Evolutionary conservation across 2,797 vertebrate species (phyloP).

Genomic region (Xerus rutilus): DNA sequence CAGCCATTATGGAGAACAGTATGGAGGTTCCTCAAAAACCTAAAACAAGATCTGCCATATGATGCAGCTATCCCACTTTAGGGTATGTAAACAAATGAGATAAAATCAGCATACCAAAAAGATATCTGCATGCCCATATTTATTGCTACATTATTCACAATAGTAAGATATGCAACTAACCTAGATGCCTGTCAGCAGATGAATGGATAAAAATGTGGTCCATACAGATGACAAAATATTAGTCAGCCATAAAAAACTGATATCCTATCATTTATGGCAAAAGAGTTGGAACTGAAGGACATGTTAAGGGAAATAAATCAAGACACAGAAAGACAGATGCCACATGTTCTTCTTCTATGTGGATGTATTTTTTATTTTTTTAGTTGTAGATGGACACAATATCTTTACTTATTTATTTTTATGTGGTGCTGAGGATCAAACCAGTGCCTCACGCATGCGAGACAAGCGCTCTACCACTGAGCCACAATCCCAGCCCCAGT

Average conservation of each 20-base stretch:
- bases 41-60: neutral
- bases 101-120: neutral
- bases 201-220: no score
- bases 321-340: neutral
- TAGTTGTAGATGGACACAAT: no score
- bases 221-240: neutral
- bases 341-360: neutral
- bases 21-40: neutral
- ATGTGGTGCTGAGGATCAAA: no score
- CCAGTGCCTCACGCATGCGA: no score
- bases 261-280: neutral
- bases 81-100: neutral
- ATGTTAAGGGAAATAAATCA: neutral
- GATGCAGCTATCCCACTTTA: neutral
- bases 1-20: neutral
- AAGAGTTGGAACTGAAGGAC: neutral
- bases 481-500: no score
- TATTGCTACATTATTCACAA: no score
- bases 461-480: no score
- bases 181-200: no score
- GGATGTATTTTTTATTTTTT: no score
- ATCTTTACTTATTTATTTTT: no score
- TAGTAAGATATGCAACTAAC: neutral
- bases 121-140: neutral
- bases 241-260: neutral